These are phyloP conservation scores for Nothoprocta pentlandii DNA, from an alignment of 2,113 vertebrate species.

Conservation along the genomic window DNA sequence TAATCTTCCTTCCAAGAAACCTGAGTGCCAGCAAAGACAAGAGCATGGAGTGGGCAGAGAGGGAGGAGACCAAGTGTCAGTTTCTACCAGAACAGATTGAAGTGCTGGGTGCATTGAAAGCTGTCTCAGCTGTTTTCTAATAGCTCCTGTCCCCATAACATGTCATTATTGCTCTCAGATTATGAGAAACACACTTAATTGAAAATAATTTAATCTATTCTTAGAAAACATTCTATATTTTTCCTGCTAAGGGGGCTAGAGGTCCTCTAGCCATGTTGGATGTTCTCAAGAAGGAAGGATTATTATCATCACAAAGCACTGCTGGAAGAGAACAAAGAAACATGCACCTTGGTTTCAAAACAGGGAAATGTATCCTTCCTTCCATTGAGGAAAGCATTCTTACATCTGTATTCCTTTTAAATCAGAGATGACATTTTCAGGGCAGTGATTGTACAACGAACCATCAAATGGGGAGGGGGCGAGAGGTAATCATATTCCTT, in stretches of 20 bases:
- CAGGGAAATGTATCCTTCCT: background rate
- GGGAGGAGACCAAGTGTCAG: fast-evolving
- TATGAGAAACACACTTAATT: background rate
- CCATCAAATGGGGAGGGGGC: background rate
- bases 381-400: background rate
- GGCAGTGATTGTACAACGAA: background rate
- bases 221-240: background rate
- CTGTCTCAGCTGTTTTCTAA: background rate
- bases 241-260: background rate
- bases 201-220: background rate
- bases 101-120: background rate
- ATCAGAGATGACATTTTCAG: constrained; percentile 37
- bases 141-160: background rate
- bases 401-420: constrained; percentile 24
- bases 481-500: background rate
- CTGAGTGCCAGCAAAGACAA: background rate
- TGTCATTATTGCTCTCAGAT: background rate
- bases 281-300: background rate
- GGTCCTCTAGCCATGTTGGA: background rate
- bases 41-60: background rate
- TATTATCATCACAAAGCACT: background rate
- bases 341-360: background rate
- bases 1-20: background rate
- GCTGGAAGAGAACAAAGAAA: background rate
- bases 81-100: background rate